phyloP scores from a whole-genome alignment of 1,140 invertebrate species.

The Mylabris phalerata region DNA sequence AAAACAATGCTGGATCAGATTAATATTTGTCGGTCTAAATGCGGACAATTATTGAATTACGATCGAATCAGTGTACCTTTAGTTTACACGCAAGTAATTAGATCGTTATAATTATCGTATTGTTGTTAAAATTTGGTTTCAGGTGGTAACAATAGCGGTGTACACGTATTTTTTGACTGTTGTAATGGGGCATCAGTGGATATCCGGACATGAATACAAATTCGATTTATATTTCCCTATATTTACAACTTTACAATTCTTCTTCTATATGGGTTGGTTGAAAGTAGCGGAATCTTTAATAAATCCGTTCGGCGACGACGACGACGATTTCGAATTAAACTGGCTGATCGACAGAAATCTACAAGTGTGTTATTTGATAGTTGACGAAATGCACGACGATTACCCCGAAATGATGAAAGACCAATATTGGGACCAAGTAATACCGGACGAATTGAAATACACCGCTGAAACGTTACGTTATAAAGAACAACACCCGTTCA shows the following conservation, averaged over 20 bases:
- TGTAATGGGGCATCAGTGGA: constrained; percentile 76
- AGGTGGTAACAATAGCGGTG: constrained; percentile 82
- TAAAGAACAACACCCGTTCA: constrained; percentile 70
- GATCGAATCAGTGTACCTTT: constrained; percentile 89
- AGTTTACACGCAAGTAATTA: constrained; percentile 80
- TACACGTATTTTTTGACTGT: constrained; percentile 83
- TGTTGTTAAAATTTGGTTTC: constrained; percentile 41
- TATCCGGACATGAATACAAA: constrained; percentile 46
- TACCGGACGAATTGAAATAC: constrained; percentile 77
- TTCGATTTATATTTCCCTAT: constrained; percentile 81
- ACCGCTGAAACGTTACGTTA: constrained; percentile 52
- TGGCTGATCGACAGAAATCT: constrained; percentile 86
- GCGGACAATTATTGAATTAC: constrained; percentile 75
- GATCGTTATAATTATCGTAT: background rate
- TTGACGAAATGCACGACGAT: constrained; percentile 89
- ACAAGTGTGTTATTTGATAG: constrained; percentile 75
- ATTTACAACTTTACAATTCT: constrained; percentile 78
- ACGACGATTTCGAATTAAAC: constrained; percentile 72
- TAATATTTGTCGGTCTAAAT: constrained; percentile 79
- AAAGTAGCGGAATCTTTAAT: constrained; percentile 82
- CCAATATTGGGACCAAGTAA: constrained; percentile 85
- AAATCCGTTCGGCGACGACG: constrained; percentile 88
- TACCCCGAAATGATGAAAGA: constrained; percentile 80
- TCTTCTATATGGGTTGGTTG: constrained; percentile 87
- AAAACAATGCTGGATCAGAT: constrained; percentile 86